These are phyloP conservation scores for Procambarus clarkii DNA, from an alignment of 1,140 invertebrate genomes.

Conservation along the genomic window DNA sequence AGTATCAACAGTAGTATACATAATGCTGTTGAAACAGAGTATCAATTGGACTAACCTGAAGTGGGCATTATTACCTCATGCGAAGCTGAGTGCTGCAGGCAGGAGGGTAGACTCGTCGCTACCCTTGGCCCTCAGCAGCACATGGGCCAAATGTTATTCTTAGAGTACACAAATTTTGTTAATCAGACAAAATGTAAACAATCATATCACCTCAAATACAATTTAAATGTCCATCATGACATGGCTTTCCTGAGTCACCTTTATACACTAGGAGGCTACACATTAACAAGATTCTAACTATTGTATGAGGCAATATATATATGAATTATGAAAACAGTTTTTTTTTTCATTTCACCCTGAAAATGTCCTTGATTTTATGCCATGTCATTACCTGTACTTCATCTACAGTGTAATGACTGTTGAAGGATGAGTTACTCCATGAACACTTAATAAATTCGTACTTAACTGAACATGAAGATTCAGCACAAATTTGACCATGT, in stretches of 20 bases:
- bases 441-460: not conserved
- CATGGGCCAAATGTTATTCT: not conserved
- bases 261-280: slow-evolving; percentile 42
- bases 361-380: slow-evolving; percentile 26
- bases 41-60: too few species aligned
- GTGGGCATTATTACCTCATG: not conserved
- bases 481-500: not conserved
- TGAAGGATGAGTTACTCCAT: slow-evolving; percentile 3
- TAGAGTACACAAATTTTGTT: not conserved
- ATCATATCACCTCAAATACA: not conserved
- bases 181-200: slow-evolving; percentile 10
- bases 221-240: slow-evolving; percentile 27
- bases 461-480: not conserved
- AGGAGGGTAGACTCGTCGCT: too few species aligned
- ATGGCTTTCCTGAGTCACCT: slow-evolving; percentile 45
- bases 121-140: not conserved
- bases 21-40: too few species aligned
- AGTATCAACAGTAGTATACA: too few species aligned
- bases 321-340: slow-evolving; percentile 22
- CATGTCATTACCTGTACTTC: not conserved
- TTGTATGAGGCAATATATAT: slow-evolving; percentile 25
- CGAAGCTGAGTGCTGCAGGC: not conserved
- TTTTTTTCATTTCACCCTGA: slow-evolving; percentile 37
- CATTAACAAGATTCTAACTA: slow-evolving; percentile 45
- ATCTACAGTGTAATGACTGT: not conserved